Evolutionary conservation across 2,797 vertebrate genomes (phyloP), one percentile per base, ranked within the genome.

Genomic region (Atherinosoma microstoma): DNA sequence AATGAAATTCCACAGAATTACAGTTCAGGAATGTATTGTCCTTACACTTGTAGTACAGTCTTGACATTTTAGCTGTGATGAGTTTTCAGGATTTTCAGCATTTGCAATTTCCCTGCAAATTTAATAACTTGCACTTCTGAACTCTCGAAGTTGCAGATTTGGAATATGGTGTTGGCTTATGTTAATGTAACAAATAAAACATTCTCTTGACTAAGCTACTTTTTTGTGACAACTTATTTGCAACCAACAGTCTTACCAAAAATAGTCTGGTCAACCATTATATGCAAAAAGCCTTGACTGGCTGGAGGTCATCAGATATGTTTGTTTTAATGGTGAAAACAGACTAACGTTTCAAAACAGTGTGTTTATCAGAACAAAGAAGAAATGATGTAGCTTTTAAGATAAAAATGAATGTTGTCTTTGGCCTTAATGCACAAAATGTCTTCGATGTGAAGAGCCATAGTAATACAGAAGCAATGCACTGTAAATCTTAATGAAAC

Each of bases 401-500:
- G 3, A 22, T 49, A 22, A 22, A 49, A 47, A 20, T 9, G 16
- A 22, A 49, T 49, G n/a, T 49, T 22, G 22, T 22, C 47, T 47
- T 47, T 49, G 20, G 20, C 3, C 47, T 49, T 22, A 49, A 49
- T 3, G 7, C 20, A 9, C 8, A 47, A n/a, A 3, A 47, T 2
- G 35, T 1, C 9, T 29, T n/a, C 63, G 13, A 4, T 27, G 34
- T 61, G 35, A 51, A 10, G 27, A 32, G 11, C 10, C 20, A 56
- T 13, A 1, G 29, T 42, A 11, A 22, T 6, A 2, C 34, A 56
- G 7, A 64, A 6, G 22, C 20, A 34, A 42, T 22, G 22, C 49
- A 29, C 53, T 56, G 54, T 13, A 58, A 51, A 58, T 29, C 7
- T 16, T 18, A 22, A 40, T n/a, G 16, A 61, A 4, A 96, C 96